A percentile compares a stretch with the other conserved stretches of the same genome.
Conservation (phyloP, 2,797 vertebrate genomes). For the Typhlichthys subterraneus region DNA sequence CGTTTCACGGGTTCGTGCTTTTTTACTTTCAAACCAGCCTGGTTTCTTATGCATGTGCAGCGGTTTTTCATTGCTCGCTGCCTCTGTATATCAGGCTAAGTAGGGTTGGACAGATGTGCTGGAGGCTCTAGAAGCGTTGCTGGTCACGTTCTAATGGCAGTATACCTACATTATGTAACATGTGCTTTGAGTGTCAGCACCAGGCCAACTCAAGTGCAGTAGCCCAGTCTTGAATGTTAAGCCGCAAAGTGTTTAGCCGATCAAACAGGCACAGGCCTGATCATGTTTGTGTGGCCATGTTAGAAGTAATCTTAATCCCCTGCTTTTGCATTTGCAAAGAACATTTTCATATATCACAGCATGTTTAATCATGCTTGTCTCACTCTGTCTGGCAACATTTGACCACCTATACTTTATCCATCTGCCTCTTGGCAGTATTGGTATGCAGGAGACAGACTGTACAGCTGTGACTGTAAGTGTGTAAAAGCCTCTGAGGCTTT, state of each 20-base stretch:
- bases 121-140: background rate
- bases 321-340: slow-evolving; percentile 6
- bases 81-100: slow-evolving; percentile 1
- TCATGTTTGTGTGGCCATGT: slow-evolving; percentile 29
- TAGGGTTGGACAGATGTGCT: slow-evolving; percentile 8
- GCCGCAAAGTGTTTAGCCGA: slow-evolving; percentile 26
- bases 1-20: slow-evolving; percentile 15
- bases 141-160: slow-evolving; percentile 10
- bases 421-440: slow-evolving; percentile 60
- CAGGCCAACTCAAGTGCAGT: slow-evolving; percentile 36
- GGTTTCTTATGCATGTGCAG: too few relatives aligned
- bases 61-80: background rate
- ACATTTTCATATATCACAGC: slow-evolving; percentile 21
- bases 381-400: slow-evolving; percentile 33
- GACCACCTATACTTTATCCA: slow-evolving; percentile 62
- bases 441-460: slow-evolving; percentile 55
- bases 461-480: slow-evolving; percentile 28
- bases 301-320: slow-evolving; percentile 11
- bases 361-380: slow-evolving; percentile 54
- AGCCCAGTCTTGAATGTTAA: slow-evolving; percentile 12
- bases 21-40: slow-evolving; percentile 7
- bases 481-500: slow-evolving; percentile 12
- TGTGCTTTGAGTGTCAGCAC: slow-evolving; percentile 9
- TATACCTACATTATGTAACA: slow-evolving; percentile 21
- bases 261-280: slow-evolving; percentile 27